These are phyloP conservation scores for Armadillidium nasatum DNA, from an alignment of 1,140 invertebrate species.

Conservation along the genomic window DNA sequence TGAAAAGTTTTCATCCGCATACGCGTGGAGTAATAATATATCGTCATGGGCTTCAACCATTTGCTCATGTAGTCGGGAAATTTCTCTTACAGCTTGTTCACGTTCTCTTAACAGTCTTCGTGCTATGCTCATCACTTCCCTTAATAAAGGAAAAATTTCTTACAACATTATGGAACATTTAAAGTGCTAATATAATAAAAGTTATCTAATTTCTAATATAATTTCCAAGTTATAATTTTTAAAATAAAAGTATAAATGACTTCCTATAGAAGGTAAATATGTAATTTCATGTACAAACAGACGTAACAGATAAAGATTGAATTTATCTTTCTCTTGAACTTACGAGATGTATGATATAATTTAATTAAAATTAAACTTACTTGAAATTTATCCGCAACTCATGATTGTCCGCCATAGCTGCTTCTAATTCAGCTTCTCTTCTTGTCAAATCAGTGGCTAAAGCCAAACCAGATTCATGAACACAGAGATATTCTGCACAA, in stretches of 20 bases:
- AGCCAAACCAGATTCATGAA: slow-evolving; percentile 39
- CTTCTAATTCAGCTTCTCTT: slow-evolving; percentile 37
- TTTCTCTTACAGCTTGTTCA: slow-evolving; percentile 47
- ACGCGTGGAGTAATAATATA: slow-evolving; percentile 44
- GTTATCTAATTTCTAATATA: no score
- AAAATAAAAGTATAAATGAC: slow-evolving; percentile 3
- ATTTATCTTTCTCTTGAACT: no score
- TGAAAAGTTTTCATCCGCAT: slow-evolving; percentile 42
- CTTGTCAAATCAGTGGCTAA: slow-evolving; percentile 34
- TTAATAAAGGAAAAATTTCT: not conserved
- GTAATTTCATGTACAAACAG: no score
- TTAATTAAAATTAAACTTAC: slow-evolving; percentile 21
- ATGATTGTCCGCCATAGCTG: slow-evolving; percentile 37
- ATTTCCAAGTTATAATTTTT: no score
- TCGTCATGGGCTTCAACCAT: slow-evolving; percentile 46
- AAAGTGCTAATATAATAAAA: no score
- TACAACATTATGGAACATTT: no score
- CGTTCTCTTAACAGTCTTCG: slow-evolving; percentile 47
- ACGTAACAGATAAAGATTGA: no score
- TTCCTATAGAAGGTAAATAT: no score
- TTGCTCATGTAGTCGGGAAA: slow-evolving; percentile 45
- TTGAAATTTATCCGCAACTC: slow-evolving; percentile 38
- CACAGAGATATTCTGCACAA: slow-evolving; percentile 44
- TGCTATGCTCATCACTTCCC: slow-evolving; percentile 47
- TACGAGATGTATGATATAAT: no score